Percentiles rank a stretch among this genome's conserved stretches.
Evolutionary conservation across 2,113 vertebrate species (phyloP).

Genomic region (Mungos mungo): DNA sequence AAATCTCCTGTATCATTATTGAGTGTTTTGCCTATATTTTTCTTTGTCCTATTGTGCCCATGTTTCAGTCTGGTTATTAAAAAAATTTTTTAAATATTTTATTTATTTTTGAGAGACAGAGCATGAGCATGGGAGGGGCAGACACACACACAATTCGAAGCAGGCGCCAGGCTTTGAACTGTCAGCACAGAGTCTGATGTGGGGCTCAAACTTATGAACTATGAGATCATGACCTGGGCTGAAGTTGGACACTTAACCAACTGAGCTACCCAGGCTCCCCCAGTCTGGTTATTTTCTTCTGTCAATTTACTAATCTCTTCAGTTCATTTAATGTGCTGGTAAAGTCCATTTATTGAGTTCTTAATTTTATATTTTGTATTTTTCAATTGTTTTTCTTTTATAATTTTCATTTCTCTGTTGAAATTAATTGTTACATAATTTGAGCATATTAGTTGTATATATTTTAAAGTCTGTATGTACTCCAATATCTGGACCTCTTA

Average conservation of each 20-base stretch:
- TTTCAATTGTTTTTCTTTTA: neutral
- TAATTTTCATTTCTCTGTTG: constrained; percentile 12
- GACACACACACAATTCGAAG: too few relatives aligned
- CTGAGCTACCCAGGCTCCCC: too few relatives aligned
- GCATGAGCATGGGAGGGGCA: too few relatives aligned
- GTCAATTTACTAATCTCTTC: neutral
- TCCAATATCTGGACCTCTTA: neutral
- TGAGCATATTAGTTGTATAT: neutral
- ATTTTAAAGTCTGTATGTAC: neutral
- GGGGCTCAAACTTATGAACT: too few relatives aligned
- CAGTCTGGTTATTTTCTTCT: neutral
- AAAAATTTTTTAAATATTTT: neutral
- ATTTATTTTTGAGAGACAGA: neutral
- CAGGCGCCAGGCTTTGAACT: too few relatives aligned
- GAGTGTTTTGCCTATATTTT: neutral
- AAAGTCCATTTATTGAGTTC: neutral
- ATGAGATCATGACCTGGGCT: too few relatives aligned
- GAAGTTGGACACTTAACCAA: too few relatives aligned
- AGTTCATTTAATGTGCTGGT: neutral
- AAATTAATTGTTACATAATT: neutral
- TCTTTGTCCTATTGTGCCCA: neutral
- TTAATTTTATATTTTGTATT: constrained; percentile 3
- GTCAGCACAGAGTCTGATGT: too few relatives aligned
- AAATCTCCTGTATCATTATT: neutral
- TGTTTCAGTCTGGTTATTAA: neutral